Evolutionary conservation across 2,888 invertebrate species (phyloP).

Genomic region (Tuberolachnus salignus): DNA sequence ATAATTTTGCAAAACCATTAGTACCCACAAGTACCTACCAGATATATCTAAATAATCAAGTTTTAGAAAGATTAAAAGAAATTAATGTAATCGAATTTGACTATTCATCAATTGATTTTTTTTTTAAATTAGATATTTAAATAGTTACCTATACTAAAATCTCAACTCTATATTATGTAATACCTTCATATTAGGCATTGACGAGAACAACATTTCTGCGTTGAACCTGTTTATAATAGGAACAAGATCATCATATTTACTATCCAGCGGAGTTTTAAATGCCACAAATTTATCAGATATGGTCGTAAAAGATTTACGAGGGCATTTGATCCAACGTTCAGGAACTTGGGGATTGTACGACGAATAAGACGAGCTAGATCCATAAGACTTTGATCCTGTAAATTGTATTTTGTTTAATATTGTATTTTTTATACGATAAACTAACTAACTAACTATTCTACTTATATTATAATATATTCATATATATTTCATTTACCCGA

Average conservation of each 20-base stretch:
- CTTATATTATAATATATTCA: not conserved
- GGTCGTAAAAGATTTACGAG: conserved; percentile 76
- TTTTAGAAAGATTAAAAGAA: too few relatives aligned
- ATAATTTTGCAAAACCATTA: too few relatives aligned
- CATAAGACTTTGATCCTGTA: conserved; percentile 40
- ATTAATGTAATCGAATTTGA: too few relatives aligned
- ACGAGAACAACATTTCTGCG: conserved; percentile 84
- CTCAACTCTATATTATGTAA: not conserved
- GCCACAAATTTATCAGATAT: conserved; percentile 86
- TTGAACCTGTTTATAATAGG: conserved; percentile 82
- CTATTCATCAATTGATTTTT: not conserved
- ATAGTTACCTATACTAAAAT: too few relatives aligned
- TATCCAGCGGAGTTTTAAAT: conserved; percentile 90
- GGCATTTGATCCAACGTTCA: conserved; percentile 86
- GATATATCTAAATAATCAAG: too few relatives aligned
- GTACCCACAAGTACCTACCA: too few relatives aligned
- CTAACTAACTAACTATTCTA: not conserved
- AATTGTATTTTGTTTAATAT: conserved; percentile 19
- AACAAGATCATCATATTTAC: conserved; percentile 82
- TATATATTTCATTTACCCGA: conserved; percentile 24
- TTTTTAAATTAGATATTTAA: not conserved
- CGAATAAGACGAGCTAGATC: conserved; percentile 44
- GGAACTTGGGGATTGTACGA: conserved; percentile 69
- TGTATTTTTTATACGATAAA: not conserved
- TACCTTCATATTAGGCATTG: conserved; percentile 74